Percentiles rank a stretch among this genome's conserved stretches.
These are phyloP conservation scores for Drosophila navojoa DNA, from an alignment of 1,140 invertebrate genomes.

Conservation along the genomic window DNA sequence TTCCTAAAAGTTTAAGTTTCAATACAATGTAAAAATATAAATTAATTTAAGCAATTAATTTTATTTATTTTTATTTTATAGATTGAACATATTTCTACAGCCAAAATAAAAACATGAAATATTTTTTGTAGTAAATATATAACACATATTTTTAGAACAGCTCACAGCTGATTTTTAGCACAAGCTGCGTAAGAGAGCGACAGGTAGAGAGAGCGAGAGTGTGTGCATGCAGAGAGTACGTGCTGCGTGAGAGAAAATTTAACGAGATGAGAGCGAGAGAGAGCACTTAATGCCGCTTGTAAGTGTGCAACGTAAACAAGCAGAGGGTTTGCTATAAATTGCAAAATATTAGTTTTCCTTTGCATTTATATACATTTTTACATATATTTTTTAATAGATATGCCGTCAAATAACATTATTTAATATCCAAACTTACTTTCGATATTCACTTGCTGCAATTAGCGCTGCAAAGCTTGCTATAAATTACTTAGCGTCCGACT, in stretches of 20 bases:
- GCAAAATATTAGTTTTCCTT: neutral
- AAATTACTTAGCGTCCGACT: slow-evolving; percentile 10
- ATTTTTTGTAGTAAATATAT: slow-evolving; percentile 10
- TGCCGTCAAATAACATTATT: neutral
- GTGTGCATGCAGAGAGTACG: neutral
- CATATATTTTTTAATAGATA: neutral
- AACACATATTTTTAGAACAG: slow-evolving; percentile 49
- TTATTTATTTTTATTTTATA: no score
- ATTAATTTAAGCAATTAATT: no score
- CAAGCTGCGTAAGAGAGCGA: slow-evolving; percentile 37
- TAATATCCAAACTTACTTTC: neutral
- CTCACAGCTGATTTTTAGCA: slow-evolving; percentile 62
- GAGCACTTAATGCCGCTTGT: slow-evolving; percentile 35
- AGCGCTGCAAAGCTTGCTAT: slow-evolving; percentile 33
- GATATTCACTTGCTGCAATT: neutral
- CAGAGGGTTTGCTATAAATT: slow-evolving; percentile 53
- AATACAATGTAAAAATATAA: no score
- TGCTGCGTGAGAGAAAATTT: neutral
- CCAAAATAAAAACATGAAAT: neutral
- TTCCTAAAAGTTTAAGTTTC: no score
- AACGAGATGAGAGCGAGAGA: neutral
- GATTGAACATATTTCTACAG: no score
- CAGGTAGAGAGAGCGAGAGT: neutral
- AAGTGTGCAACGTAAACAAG: slow-evolving; percentile 69
- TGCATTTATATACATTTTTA: neutral